A percentile compares a stretch with the other conserved stretches of the same genome.
Conservation (phyloP, 2,113 vertebrate genomes). For the Syrmaticus mikado region DNA sequence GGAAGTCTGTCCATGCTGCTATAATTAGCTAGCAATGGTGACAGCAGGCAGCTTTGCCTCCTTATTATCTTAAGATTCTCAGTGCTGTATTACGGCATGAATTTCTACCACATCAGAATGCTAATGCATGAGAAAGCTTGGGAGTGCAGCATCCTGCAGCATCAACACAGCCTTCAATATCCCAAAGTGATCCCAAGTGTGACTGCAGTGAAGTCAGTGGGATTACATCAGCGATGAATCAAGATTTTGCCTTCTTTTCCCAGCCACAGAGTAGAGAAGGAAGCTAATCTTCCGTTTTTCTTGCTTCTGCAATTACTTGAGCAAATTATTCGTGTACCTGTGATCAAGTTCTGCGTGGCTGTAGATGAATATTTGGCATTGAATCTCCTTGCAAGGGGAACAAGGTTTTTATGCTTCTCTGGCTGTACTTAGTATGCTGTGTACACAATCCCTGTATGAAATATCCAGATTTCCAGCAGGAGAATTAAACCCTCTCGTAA, state of each 20-base stretch:
- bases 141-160: constrained; percentile 2
- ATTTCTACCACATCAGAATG: constrained; percentile 3
- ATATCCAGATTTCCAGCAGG: no score
- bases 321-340: not conserved
- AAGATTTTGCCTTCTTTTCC: not conserved
- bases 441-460: not conserved
- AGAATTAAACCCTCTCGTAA: not conserved
- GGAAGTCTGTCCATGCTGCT: constrained; percentile 9
- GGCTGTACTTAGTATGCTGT: not conserved
- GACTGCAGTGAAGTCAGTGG: not conserved
- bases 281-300: not conserved
- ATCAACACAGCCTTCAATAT: not conserved
- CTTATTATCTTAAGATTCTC: constrained; percentile 28
- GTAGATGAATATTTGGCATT: not conserved
- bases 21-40: not conserved
- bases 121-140: constrained; percentile 4
- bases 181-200: not conserved
- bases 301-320: not conserved
- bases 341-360: not conserved
- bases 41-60: constrained; percentile 39
- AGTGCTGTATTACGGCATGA: not conserved
- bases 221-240: not conserved
- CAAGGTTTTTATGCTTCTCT: not conserved
- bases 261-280: not conserved
- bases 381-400: not conserved